phyloP scores from a whole-genome alignment of 2,797 vertebrate genomes.

The Sebastes kiyomatsui region DNA sequence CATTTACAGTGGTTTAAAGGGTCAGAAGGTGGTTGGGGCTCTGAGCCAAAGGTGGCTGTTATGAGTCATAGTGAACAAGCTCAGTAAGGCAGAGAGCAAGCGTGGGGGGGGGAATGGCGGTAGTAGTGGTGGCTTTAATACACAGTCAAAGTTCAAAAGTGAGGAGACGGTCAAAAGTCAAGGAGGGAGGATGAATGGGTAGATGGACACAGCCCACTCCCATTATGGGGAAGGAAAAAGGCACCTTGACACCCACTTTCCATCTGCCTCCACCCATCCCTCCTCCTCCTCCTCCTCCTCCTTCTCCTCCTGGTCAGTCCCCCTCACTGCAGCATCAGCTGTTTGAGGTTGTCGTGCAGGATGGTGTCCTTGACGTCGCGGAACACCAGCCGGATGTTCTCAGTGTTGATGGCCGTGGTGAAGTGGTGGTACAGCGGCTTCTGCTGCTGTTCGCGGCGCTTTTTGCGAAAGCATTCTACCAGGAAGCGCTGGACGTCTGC shows the following conservation, averaged over 20 bases:
- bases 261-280: neutral
- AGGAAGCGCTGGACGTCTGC: slow-evolving; percentile 93
- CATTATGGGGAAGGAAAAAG: slow-evolving; percentile 1
- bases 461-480: slow-evolving; percentile 94
- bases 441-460: slow-evolving; percentile 94
- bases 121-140: slow-evolving; percentile 67
- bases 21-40: neutral
- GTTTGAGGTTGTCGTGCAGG: slow-evolving; percentile 98
- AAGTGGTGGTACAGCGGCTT: slow-evolving; percentile 99
- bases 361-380: slow-evolving; percentile 99
- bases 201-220: neutral
- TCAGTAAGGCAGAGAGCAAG: slow-evolving; percentile 56
- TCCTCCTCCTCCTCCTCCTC: neutral
- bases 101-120: slow-evolving; percentile 4
- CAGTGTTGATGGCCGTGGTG: slow-evolving; percentile 99
- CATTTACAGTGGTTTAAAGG: slow-evolving; percentile 62
- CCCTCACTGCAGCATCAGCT: slow-evolving; percentile 96
- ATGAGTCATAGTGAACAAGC: slow-evolving; percentile 53
- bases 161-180: slow-evolving; percentile 13
- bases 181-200: neutral
- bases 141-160: slow-evolving; percentile 55
- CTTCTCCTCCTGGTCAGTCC: neutral
- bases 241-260: slow-evolving; percentile 19
- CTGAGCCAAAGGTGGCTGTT: slow-evolving; percentile 24
- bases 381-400: slow-evolving; percentile 98